These are phyloP conservation scores for Meghimatium bilineatum DNA, from an alignment of 2,888 invertebrate genomes.

Conservation along the genomic window DNA sequence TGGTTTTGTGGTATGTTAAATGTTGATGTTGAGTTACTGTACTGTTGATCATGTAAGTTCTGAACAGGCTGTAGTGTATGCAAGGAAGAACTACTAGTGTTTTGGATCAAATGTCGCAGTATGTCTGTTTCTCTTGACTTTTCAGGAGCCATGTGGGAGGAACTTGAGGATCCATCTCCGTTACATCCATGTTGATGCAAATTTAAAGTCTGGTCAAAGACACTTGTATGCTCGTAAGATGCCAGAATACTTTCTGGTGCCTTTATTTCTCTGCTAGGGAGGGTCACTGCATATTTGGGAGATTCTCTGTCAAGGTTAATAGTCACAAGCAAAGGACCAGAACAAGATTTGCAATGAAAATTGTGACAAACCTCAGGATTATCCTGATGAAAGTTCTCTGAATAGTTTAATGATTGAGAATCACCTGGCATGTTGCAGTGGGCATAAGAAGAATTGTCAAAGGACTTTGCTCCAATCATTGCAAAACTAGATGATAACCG, in stretches of 20 bases:
- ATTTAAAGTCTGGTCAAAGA: conserved; percentile 23
- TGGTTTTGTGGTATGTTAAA: conserved; percentile 22
- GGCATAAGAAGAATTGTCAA: conserved; percentile 12
- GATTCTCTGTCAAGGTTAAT: conserved; percentile 41
- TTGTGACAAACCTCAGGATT: conserved; percentile 10
- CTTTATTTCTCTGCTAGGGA: not conserved
- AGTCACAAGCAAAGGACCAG: conserved; percentile 31
- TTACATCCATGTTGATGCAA: not conserved
- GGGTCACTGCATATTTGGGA: conserved; percentile 10
- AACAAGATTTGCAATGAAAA: conserved; percentile 43
- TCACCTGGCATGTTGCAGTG: conserved; percentile 4
- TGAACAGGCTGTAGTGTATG: conserved; percentile 27
- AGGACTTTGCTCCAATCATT: conserved; percentile 28
- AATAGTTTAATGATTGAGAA: not conserved
- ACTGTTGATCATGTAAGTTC: conserved; percentile 15
- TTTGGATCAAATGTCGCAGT: conserved; percentile 43
- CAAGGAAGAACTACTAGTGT: conserved; percentile 31
- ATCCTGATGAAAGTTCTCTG: conserved; percentile 29
- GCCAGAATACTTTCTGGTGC: conserved; percentile 7
- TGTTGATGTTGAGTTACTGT: not conserved
- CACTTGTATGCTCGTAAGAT: conserved; percentile 31
- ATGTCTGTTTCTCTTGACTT: conserved; percentile 45
- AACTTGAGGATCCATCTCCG: not conserved
- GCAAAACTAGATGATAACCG: conserved; percentile 21
- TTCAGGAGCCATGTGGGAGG: conserved; percentile 8